phyloP scores from a whole-genome alignment of 1,140 invertebrate species.

The Rhagoletis pomonella region DNA sequence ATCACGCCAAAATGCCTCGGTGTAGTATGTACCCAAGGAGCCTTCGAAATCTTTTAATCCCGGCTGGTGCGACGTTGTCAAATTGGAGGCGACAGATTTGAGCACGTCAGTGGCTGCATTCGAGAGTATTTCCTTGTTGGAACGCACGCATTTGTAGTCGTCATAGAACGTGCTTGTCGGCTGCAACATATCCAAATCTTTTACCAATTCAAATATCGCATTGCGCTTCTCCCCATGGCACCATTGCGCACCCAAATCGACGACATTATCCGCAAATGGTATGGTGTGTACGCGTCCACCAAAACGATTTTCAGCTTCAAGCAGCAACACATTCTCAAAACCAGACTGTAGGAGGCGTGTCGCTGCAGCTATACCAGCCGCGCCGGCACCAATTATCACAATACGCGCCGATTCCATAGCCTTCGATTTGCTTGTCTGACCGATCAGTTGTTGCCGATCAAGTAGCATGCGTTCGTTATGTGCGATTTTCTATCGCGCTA shows the following conservation, averaged over 20 bases:
- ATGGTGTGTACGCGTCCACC: constrained; percentile 80
- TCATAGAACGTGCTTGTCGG: constrained; percentile 50
- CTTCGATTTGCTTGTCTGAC: background rate
- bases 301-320: constrained; percentile 81
- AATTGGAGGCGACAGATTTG: constrained; percentile 2
- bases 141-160: constrained; percentile 62
- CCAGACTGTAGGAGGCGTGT: constrained; percentile 71
- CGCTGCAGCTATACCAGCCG: constrained; percentile 77
- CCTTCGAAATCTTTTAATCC: constrained; percentile 60
- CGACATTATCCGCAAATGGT: constrained; percentile 76
- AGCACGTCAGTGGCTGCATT: background rate
- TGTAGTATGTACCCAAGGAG: constrained; percentile 72
- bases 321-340: constrained; percentile 75
- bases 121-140: constrained; percentile 65
- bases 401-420: constrained; percentile 61
- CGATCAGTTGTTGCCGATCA: background rate
- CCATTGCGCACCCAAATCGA: constrained; percentile 83
- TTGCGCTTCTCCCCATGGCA: constrained; percentile 77
- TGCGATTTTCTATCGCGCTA: constrained; percentile 52
- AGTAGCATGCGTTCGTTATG: constrained; percentile 61
- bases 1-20: background rate
- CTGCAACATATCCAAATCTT: constrained; percentile 74
- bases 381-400: constrained; percentile 77
- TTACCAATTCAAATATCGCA: constrained; percentile 78
- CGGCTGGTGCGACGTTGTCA: constrained; percentile 36